Evolutionary conservation across 1,140 invertebrate species (phyloP).

Genomic region (Orchesella cincta): DNA sequence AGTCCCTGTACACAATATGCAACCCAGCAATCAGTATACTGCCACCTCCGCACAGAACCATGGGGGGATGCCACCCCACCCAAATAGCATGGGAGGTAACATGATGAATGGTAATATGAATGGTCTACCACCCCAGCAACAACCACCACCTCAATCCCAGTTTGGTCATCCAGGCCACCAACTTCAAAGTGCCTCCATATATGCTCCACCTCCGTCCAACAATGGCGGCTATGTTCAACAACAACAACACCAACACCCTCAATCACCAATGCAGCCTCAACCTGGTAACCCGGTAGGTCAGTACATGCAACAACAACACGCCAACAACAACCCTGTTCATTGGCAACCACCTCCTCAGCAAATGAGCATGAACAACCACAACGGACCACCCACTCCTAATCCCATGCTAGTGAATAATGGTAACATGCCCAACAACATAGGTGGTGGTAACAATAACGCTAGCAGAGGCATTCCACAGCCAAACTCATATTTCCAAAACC

Average conservation of each 20-base stretch:
- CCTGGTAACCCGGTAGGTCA: no score
- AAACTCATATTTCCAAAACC: constrained; percentile 13
- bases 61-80: background rate
- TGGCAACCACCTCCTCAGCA: background rate
- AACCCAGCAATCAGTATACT: background rate
- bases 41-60: background rate
- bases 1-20: background rate
- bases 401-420: background rate
- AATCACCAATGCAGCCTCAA: no score
- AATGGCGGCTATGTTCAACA: constrained; percentile 19
- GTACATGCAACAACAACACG: no score
- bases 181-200: constrained; percentile 19
- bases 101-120: background rate
- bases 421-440: background rate
- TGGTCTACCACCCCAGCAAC: background rate
- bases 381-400: background rate
- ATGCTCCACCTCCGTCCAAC: constrained; percentile 16
- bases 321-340: constrained; percentile 5
- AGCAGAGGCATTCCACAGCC: background rate
- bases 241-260: constrained; percentile 1
- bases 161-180: background rate
- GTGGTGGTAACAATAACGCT: background rate
- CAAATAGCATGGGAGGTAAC: no score
- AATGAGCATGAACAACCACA: background rate
- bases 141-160: background rate